These are phyloP conservation scores for Serinus canaria DNA, from an alignment of 2,113 vertebrate genomes.

Conservation along the genomic window DNA sequence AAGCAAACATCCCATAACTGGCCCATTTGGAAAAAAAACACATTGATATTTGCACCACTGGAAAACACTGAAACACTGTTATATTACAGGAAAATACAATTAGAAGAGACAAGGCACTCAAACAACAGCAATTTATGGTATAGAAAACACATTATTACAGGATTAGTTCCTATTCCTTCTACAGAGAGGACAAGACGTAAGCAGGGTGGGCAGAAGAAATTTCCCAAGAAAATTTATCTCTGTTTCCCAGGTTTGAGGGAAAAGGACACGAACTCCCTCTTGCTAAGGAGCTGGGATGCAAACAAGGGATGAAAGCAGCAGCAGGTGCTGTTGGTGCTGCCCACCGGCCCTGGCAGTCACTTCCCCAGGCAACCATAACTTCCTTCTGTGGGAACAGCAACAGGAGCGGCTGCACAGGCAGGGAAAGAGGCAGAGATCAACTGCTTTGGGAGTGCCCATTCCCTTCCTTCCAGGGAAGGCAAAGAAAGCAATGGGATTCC, in stretches of 20 bases:
- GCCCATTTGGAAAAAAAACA: not conserved
- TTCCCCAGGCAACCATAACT: fast-evolving
- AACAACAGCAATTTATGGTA: not conserved
- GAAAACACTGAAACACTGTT: not conserved
- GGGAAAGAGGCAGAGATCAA: not conserved
- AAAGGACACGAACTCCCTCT: fast-evolving
- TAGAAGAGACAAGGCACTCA: not conserved
- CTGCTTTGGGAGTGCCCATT: not conserved
- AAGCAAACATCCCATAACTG: not conserved
- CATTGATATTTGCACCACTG: not conserved
- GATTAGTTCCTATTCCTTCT: not conserved
- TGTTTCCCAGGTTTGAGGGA: not conserved
- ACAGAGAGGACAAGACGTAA: not conserved
- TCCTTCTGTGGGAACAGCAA: not conserved
- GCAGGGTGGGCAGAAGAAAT: not conserved
- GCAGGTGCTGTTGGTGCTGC: not conserved
- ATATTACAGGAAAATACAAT: fast-evolving
- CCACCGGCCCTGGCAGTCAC: not conserved
- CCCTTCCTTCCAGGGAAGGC: not conserved
- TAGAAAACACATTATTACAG: not conserved
- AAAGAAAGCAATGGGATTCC: not conserved
- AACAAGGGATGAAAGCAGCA: not conserved
- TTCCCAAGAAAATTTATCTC: not conserved
- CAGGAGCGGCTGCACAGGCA: not conserved
- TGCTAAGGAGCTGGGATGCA: not conserved